Conservation (phyloP, 2,888 invertebrate genomes). For the Lasioglossum pauxillum region DNA sequence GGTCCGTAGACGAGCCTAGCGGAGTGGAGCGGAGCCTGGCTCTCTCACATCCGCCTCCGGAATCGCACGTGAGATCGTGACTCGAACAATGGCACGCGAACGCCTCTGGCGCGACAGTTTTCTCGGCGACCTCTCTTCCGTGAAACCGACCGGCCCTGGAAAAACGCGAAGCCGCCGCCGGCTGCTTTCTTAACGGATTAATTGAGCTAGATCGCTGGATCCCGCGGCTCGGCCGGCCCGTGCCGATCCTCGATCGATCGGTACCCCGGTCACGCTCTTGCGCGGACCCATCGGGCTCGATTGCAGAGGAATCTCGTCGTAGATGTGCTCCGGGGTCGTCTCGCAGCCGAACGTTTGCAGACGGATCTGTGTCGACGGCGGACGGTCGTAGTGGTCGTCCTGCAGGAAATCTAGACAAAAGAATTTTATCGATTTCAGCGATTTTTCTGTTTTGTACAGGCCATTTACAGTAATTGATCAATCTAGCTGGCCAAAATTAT, state of each 20-base stretch:
- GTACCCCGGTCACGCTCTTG: constrained; percentile 44
- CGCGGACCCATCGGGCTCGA: constrained; percentile 39
- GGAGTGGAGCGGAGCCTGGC: not conserved
- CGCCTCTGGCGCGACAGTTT: constrained; percentile 13
- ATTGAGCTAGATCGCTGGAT: not conserved
- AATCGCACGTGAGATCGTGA: constrained; percentile 39
- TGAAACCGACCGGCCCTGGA: not conserved
- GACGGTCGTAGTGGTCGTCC: constrained; percentile 88
- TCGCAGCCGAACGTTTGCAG: constrained; percentile 76
- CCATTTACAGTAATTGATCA: too few species aligned
- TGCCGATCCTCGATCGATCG: not conserved
- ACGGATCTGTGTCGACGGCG: constrained; percentile 73
- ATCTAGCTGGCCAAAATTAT: too few species aligned
- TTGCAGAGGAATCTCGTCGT: constrained; percentile 88
- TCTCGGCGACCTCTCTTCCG: constrained; percentile 5
- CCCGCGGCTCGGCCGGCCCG: not conserved
- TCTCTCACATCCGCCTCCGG: constrained; percentile 51
- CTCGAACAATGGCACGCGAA: constrained; percentile 29
- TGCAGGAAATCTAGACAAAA: constrained; percentile 84
- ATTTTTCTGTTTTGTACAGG: too few species aligned
- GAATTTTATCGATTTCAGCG: not conserved
- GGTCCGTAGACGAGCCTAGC: constrained; percentile 19
- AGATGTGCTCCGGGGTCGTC: constrained; percentile 86
- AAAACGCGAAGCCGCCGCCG: not conserved
- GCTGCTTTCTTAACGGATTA: constrained; percentile 5